Conservation (phyloP, 2,113 vertebrate genomes). For the Amphiprion percula region DNA sequence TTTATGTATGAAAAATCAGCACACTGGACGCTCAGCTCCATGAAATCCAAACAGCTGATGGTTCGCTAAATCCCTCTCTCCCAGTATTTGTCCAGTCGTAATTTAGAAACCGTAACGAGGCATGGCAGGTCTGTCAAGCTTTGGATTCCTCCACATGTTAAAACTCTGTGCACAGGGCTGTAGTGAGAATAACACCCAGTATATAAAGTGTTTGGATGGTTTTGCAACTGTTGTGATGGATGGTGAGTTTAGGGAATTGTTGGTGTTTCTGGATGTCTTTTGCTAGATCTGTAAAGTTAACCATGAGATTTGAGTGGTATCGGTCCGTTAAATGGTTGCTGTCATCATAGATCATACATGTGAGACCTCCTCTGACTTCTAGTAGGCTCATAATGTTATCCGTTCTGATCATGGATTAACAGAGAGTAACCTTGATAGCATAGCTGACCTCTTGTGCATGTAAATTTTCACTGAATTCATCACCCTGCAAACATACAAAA, state of each 20-base stretch:
- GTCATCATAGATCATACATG: too few relatives aligned
- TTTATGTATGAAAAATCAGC: conserved; percentile 6
- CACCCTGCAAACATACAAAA: too few relatives aligned
- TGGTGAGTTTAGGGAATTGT: background rate
- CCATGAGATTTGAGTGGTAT: too few relatives aligned
- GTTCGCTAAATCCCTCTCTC: background rate
- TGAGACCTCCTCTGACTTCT: too few relatives aligned
- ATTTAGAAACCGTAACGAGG: conserved; percentile 4
- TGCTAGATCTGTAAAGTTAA: too few relatives aligned
- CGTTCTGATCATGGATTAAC: too few relatives aligned
- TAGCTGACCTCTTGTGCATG: too few relatives aligned
- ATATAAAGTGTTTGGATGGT: background rate
- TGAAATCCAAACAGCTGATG: background rate
- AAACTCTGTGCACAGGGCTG: background rate
- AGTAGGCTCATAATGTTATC: too few relatives aligned
- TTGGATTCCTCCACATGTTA: background rate
- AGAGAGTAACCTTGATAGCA: too few relatives aligned
- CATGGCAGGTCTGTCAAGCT: background rate
- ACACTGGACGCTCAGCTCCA: conserved; percentile 9
- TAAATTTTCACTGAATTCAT: too few relatives aligned
- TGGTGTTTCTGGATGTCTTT: too few relatives aligned
- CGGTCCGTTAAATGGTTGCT: too few relatives aligned
- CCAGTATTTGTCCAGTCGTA: background rate
- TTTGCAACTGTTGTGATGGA: background rate
- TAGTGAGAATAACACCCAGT: background rate